Conservation (phyloP, 2,113 vertebrate species). For the Macquaria ambigua region DNA sequence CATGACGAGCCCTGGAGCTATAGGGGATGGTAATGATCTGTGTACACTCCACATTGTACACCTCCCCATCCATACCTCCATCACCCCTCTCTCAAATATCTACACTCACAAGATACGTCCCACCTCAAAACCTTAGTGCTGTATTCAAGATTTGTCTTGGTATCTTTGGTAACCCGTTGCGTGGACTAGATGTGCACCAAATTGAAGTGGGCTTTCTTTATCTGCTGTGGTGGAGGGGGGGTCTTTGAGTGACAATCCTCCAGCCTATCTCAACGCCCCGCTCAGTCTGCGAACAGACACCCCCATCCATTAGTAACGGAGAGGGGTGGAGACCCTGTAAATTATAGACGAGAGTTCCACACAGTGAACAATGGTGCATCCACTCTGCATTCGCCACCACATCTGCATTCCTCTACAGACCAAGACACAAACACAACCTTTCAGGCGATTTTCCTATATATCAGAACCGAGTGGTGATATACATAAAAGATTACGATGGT, state of each 20-base stretch:
- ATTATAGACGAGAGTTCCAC: conserved; percentile 81
- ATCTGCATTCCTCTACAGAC: conserved; percentile 79
- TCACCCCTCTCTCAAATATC: conserved; percentile 56
- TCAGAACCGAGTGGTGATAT: conserved; percentile 31
- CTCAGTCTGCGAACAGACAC: conserved; percentile 62
- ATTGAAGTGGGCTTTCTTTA: conserved; percentile 62
- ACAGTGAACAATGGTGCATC: conserved; percentile 72
- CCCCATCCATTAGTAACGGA: conserved; percentile 78
- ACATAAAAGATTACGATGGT: conserved; percentile 59
- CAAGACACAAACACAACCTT: conserved; percentile 49
- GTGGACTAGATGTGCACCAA: conserved; percentile 38
- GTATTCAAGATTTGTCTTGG: conserved; percentile 51
- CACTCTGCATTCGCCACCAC: conserved; percentile 67
- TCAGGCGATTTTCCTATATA: conserved; percentile 21
- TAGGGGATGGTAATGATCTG: conserved; percentile 81
- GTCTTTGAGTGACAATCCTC: conserved; percentile 65
- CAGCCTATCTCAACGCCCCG: conserved; percentile 50
- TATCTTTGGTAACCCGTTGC: conserved; percentile 58
- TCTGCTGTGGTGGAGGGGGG: conserved; percentile 42
- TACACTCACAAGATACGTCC: conserved; percentile 38
- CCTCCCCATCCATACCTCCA: conserved; percentile 3
- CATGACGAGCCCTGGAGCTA: conserved; percentile 78
- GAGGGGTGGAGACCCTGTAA: conserved; percentile 78
- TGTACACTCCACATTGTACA: conserved; percentile 55
- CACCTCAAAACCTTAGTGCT: conserved; percentile 36